A percentile compares a stretch with the other conserved stretches of the same genome.
These are phyloP conservation scores for Clarias laeviceps DNA, from an alignment of 2,797 vertebrate species.

Conservation along the genomic window DNA sequence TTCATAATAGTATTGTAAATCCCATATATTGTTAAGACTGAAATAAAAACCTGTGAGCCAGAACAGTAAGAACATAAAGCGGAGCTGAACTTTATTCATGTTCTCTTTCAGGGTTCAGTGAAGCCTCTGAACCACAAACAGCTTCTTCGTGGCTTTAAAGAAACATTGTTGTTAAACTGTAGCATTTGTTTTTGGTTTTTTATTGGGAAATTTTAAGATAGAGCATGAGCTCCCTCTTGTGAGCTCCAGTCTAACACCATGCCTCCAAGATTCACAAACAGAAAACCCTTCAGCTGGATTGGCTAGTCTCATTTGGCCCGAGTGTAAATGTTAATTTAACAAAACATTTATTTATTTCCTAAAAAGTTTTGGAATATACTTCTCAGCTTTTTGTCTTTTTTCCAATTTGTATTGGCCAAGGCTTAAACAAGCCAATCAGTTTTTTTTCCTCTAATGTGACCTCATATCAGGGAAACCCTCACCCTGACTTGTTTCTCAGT, in stretches of 20 bases:
- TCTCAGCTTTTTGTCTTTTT: no score
- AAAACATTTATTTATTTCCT: background rate
- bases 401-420: no score
- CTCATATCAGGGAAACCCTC: no score
- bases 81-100: constrained; percentile 19
- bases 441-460: no score
- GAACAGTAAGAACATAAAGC: constrained; percentile 8
- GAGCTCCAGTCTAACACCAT: background rate
- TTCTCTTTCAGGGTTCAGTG: background rate
- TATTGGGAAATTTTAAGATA: background rate
- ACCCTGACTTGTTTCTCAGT: no score
- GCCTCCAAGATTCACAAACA: background rate
- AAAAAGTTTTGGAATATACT: background rate
- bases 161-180: background rate
- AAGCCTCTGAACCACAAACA: background rate
- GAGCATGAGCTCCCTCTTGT: constrained; percentile 1
- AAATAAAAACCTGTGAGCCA: constrained; percentile 35
- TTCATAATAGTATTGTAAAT: background rate
- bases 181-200: background rate
- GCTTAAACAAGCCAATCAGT: no score
- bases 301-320: background rate
- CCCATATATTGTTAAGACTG: background rate
- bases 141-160: background rate
- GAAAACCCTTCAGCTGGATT: background rate
- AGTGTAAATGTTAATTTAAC: background rate